These are phyloP conservation scores for Dermochelys coriacea DNA, from an alignment of 2,797 vertebrate genomes.

Conservation along the genomic window DNA sequence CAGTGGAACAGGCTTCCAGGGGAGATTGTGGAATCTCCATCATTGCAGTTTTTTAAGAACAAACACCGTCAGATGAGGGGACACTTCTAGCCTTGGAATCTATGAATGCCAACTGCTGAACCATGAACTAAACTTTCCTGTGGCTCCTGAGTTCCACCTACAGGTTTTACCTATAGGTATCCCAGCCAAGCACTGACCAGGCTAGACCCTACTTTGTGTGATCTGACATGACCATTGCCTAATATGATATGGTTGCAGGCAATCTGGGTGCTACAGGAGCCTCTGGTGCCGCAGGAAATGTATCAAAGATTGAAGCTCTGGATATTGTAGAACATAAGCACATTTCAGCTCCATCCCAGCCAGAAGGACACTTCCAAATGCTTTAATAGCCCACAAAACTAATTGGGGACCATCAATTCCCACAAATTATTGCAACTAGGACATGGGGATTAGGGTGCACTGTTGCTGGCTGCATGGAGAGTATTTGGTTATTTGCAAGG, in stretches of 20 bases:
- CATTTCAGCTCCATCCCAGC: background rate
- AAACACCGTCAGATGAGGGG: background rate
- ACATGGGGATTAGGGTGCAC: background rate
- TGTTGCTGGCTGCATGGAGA: background rate
- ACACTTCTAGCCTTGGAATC: too few species aligned
- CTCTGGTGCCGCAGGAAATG: background rate
- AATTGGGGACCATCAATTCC: background rate
- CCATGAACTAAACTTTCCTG: background rate
- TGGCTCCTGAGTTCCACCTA: too few species aligned
- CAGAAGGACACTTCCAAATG: background rate
- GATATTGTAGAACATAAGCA: accelerated
- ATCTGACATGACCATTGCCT: background rate
- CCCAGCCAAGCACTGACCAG: background rate
- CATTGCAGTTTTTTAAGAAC: background rate
- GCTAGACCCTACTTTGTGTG: background rate
- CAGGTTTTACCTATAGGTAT: background rate
- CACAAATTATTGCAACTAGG: background rate
- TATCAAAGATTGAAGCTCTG: background rate
- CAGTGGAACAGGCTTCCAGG: background rate
- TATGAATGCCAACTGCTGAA: background rate
- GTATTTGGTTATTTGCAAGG: background rate
- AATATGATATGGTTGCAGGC: background rate
- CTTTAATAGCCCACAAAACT: background rate
- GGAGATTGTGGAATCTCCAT: background rate
- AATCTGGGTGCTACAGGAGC: background rate